phyloP scores from a whole-genome alignment of 2,888 invertebrate genomes.

The Lepeophtheirus nordmannii region DNA sequence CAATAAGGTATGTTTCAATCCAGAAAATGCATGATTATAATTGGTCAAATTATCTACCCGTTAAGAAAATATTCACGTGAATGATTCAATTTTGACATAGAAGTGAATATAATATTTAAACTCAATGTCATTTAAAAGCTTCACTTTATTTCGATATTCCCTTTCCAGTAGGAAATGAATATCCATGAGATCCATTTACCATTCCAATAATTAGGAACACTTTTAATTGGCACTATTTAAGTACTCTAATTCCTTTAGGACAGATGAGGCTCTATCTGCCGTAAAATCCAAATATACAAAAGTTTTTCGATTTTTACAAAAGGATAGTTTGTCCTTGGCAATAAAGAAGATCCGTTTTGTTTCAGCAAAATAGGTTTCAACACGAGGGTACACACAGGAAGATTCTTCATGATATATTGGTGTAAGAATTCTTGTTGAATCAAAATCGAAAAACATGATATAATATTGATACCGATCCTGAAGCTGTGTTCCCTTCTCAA shows the following conservation, averaged over 20 bases:
- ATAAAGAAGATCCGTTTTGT: not conserved
- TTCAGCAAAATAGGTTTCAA: not conserved
- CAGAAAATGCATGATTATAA: no score
- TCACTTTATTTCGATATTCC: no score
- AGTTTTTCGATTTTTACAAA: not conserved
- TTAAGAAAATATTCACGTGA: no score
- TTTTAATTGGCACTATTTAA: not conserved
- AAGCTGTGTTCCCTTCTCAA: not conserved
- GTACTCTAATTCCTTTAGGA: not conserved
- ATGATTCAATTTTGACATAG: no score
- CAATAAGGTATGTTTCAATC: no score
- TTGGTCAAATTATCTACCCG: no score
- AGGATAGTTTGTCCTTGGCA: not conserved
- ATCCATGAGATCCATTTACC: no score
- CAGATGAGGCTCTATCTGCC: not conserved
- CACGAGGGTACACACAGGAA: not conserved
- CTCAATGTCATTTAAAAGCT: no score
- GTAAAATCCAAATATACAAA: not conserved
- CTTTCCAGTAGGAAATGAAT: no score
- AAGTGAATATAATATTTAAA: no score
- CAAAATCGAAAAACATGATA: not conserved
- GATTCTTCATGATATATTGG: not conserved
- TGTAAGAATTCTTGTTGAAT: not conserved
- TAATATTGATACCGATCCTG: not conserved
- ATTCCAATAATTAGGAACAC: not conserved